These are phyloP conservation scores for Chelidonichthys spinosus DNA, from an alignment of 2,797 vertebrate species.

Conservation along the genomic window DNA sequence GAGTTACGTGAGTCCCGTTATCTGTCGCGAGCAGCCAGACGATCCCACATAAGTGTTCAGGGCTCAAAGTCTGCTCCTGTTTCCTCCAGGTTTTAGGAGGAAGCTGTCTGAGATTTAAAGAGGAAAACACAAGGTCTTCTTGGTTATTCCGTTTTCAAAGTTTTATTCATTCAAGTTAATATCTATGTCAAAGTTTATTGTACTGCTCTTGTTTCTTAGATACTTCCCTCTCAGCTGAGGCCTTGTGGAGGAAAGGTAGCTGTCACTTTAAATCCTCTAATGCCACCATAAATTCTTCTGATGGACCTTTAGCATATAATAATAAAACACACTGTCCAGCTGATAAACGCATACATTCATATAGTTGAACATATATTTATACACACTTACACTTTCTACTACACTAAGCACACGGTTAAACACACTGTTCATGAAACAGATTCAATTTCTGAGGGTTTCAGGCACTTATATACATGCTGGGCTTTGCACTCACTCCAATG, in stretches of 20 bases:
- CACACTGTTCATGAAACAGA: neutral
- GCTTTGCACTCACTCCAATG: slow-evolving; percentile 13
- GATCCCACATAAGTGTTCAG: neutral
- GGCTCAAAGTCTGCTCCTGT: neutral
- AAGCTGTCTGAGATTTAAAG: too few species aligned
- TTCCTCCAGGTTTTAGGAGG: too few species aligned
- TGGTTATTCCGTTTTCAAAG: too few species aligned
- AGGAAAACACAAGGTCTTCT: too few species aligned
- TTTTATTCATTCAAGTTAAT: neutral
- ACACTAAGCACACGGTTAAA: neutral
- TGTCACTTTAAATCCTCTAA: slow-evolving; percentile 65
- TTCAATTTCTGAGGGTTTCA: neutral
- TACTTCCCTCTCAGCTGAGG: neutral
- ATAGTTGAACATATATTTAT: neutral
- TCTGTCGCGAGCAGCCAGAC: neutral
- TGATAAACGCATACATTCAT: slow-evolving; percentile 3
- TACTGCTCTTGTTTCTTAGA: slow-evolving; percentile 4
- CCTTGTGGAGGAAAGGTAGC: slow-evolving; percentile 3
- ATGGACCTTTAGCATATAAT: slow-evolving; percentile 61
- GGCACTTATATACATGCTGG: neutral
- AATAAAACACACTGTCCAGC: slow-evolving; percentile 42
- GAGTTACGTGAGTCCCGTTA: neutral
- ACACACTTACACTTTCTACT: neutral
- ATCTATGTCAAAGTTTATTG: neutral
- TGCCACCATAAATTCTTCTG: slow-evolving; percentile 61